phyloP scores from a whole-genome alignment of 2,113 vertebrate genomes.

The Phrynocephalus versicolor region DNA sequence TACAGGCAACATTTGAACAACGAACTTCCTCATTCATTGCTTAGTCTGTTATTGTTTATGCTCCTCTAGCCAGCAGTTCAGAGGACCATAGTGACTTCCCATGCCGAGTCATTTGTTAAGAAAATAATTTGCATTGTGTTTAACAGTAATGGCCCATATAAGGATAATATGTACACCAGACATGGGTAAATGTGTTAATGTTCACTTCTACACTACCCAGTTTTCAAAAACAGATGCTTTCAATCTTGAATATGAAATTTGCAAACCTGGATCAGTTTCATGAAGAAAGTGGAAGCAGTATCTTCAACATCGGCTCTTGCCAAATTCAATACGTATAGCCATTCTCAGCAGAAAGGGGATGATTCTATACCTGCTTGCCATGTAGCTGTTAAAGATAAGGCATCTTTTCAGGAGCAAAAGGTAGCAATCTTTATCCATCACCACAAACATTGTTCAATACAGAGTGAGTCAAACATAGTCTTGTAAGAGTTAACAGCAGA shows the following conservation, averaged over 20 bases:
- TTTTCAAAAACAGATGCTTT: not conserved
- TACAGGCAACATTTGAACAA: not conserved
- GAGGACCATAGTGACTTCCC: conserved; percentile 46
- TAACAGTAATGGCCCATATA: conserved; percentile 4
- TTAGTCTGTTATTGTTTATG: not conserved
- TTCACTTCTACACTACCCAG: not conserved
- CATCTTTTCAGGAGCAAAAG: too few species aligned
- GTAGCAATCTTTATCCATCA: too few species aligned
- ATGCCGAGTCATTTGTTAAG: conserved; percentile 44
- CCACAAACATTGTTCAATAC: too few species aligned
- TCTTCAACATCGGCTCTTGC: too few species aligned
- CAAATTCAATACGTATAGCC: too few species aligned
- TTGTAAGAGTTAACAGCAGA: too few species aligned
- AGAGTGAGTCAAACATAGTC: too few species aligned
- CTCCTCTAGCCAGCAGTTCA: not conserved
- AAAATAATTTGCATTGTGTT: conserved; percentile 43
- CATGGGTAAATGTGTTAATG: not conserved
- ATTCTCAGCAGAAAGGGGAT: too few species aligned
- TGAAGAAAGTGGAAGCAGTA: not conserved
- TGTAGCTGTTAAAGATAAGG: too few species aligned
- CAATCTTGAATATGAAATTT: not conserved
- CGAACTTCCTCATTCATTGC: not conserved
- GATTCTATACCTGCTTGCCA: too few species aligned
- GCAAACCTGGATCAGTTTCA: not conserved
- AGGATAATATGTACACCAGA: not conserved